A percentile compares a stretch with the other conserved stretches of the same genome.
These are phyloP conservation scores for Griposia aprilina DNA, from an alignment of 2,888 invertebrate genomes.

Conservation along the genomic window DNA sequence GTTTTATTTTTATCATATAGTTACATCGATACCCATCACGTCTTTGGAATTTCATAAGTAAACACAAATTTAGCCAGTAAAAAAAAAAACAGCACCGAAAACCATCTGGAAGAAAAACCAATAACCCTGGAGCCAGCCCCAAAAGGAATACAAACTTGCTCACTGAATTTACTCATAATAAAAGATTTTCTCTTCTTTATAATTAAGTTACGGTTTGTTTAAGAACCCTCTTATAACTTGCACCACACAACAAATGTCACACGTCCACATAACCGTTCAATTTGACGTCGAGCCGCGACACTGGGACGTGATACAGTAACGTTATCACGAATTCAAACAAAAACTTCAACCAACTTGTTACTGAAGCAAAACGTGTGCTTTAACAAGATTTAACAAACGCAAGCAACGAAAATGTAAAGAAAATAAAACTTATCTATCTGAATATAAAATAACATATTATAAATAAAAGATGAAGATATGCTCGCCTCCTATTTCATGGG, in stretches of 20 bases:
- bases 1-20: background rate
- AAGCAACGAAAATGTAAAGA: background rate
- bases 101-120: background rate
- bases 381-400: background rate
- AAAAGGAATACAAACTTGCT: background rate
- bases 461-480: background rate
- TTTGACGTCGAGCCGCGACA: conserved; percentile 31
- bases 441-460: background rate
- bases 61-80: background rate
- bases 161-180: background rate
- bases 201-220: background rate
- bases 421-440: background rate
- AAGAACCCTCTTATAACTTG: background rate
- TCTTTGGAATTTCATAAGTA: background rate
- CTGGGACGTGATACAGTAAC: conserved; percentile 52
- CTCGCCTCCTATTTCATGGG: too few relatives aligned
- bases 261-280: conserved; percentile 48
- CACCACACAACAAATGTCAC: conserved; percentile 35
- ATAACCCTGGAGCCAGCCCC: background rate
- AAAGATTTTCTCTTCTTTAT: too few relatives aligned
- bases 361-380: conserved; percentile 16
- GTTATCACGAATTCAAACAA: conserved; percentile 52
- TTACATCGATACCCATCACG: background rate
- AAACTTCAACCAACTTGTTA: conserved; percentile 35
- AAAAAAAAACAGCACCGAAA: background rate